A percentile compares a stretch with the other conserved stretches of the same genome.
phyloP scores from a whole-genome alignment of 2,797 vertebrate species.

The Orestias chungarensis region DNA sequence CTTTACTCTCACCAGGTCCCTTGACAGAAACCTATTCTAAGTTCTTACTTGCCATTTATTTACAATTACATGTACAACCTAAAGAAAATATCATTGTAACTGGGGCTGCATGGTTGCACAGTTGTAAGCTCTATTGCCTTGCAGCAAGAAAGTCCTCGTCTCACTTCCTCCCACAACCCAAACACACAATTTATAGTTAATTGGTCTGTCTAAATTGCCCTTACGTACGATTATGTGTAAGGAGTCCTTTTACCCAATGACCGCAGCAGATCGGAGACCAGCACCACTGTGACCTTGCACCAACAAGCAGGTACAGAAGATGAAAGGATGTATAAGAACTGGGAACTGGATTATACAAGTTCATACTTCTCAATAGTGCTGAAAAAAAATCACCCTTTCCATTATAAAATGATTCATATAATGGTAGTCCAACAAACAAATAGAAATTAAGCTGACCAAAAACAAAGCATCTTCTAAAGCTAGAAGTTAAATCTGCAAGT shows the following conservation, averaged over 20 bases:
- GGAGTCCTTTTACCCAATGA: neutral
- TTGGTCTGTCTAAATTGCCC: neutral
- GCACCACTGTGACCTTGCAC: neutral
- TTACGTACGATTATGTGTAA: neutral
- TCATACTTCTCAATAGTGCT: slow-evolving; percentile 9
- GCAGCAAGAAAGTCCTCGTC: neutral
- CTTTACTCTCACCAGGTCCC: slow-evolving; percentile 19
- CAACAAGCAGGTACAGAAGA: neutral
- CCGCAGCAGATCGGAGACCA: neutral
- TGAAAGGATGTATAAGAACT: neutral
- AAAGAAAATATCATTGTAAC: neutral
- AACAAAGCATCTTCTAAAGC: slow-evolving; percentile 29
- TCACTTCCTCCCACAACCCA: neutral
- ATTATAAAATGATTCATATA: neutral
- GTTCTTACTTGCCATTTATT: neutral
- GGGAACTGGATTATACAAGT: neutral
- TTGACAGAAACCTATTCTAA: slow-evolving; percentile 11
- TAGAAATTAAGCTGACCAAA: slow-evolving; percentile 35
- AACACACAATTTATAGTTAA: neutral
- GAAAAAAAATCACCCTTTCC: slow-evolving; percentile 6
- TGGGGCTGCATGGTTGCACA: neutral
- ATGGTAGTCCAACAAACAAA: slow-evolving; percentile 20
- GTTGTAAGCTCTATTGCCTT: neutral
- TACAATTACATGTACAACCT: neutral
- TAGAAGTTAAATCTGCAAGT: slow-evolving; percentile 42